Evolutionary conservation across 2,113 vertebrate species (phyloP), one percentile per base, ranked within the genome.

Genomic region (Mixornis gularis): DNA sequence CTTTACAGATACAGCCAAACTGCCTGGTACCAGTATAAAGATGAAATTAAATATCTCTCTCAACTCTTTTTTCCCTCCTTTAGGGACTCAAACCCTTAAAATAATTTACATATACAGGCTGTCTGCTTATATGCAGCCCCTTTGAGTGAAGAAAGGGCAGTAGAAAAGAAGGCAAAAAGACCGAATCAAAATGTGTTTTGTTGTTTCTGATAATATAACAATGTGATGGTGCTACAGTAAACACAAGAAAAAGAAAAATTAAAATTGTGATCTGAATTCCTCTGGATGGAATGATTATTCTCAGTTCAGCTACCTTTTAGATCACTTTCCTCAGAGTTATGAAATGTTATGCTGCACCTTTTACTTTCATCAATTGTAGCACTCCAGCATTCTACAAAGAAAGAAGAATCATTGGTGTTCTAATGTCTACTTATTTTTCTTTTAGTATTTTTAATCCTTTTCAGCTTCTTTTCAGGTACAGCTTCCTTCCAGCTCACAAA

Each of bases 401-500:
- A 60, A 83, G 65, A 73, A 93, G 58, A 3, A 90, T 70, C 12
- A 90, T 2, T 85, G 62, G 79, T 69, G 51, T 70, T 94, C 18
- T 93, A 82, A 94, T 92, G 53, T 92, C 46, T 87, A 10, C 59
- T 87, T 86, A 26, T 53, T 92, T 38, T 73, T 9, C 53, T 44
- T 59, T 79, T 58, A 58, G 18, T 30, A 60, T 85, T 95, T 95
- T 94, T 62, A 90, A 90, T 94, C 85, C 30, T 77, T 93, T 88
- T 32, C 85, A 92, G 70, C 13, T 87, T 90, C 85, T 94, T 96
- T 85, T 86, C 90, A 95, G 94, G 64, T 87, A 27, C 27, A 72
- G 72, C 63, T 85, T 95, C 88, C 79, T 94, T 70, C 64, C 72
- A 94, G 73, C 32, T 94, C 48, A 90, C 55, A 97, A 94, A 92